Conservation (phyloP, 2,113 vertebrate genomes). For the Nothoprocta pentlandii region DNA sequence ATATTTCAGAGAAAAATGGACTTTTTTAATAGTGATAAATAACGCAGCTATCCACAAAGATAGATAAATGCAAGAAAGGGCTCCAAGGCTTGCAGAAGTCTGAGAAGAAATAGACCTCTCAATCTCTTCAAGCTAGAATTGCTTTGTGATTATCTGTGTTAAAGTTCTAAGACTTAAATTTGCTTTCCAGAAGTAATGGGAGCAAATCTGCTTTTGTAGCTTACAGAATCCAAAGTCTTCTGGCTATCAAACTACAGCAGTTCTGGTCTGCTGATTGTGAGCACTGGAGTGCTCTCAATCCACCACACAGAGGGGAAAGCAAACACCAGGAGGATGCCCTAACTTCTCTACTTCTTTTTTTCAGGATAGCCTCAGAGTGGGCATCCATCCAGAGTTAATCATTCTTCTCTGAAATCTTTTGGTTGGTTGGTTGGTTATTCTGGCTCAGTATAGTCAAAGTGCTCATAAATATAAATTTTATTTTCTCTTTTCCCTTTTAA, state of each 20-base stretch:
- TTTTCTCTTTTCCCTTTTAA: neutral
- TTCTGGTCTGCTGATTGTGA: neutral
- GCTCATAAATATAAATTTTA: neutral
- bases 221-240: neutral
- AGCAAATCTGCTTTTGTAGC: neutral
- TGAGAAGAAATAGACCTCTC: neutral
- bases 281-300: neutral
- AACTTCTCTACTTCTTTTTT: no score
- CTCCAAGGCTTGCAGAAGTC: neutral
- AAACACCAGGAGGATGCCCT: neutral
- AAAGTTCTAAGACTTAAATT: neutral
- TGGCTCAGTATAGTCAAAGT: neutral
- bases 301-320: neutral
- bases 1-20: neutral
- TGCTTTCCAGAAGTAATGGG: neutral
- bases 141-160: no score
- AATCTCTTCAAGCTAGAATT: neutral
- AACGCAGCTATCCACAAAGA: neutral
- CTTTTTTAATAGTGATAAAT: neutral
- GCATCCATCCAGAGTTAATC: neutral
- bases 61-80: neutral
- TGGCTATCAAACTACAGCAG: neutral
- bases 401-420: neutral
- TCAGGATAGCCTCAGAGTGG: neutral
- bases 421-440: neutral